These are phyloP conservation scores for Umimayanthus kanabou DNA, from an alignment of 92 coral and sea anemone genomes.

Conservation along the genomic window DNA sequence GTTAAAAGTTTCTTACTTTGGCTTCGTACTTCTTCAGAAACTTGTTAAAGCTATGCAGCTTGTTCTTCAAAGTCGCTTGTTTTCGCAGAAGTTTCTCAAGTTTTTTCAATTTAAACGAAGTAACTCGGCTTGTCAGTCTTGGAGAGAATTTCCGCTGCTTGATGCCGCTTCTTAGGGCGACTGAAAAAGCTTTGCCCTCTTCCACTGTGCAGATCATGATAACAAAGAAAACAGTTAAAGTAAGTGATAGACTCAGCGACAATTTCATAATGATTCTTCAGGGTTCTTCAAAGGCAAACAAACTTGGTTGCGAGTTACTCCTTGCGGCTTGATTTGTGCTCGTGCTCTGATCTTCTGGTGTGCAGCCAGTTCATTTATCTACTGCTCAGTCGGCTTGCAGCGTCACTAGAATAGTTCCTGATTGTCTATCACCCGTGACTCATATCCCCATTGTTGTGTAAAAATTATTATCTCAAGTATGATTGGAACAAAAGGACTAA, in stretches of 20 bases:
- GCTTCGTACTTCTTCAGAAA: slow-evolving; percentile 27
- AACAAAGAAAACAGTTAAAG: neutral
- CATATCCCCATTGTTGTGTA: neutral
- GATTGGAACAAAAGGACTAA: neutral
- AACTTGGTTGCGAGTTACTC: neutral
- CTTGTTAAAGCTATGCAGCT: slow-evolving; percentile 16
- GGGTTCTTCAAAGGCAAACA: neutral
- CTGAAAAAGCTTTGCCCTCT: neutral
- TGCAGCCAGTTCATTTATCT: neutral
- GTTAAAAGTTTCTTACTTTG: neutral
- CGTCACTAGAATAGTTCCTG: neutral
- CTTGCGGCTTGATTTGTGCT: neutral
- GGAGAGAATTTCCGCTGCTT: neutral
- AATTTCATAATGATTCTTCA: neutral
- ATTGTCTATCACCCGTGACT: slow-evolving; percentile 1
- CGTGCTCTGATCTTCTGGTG: slow-evolving; percentile 6
- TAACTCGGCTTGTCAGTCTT: slow-evolving; percentile 7
- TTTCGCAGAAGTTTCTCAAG: neutral
- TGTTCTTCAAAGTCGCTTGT: neutral
- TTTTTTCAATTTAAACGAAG: neutral
- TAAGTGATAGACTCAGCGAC: slow-evolving; percentile 1
- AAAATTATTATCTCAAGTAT: slow-evolving; percentile 1
- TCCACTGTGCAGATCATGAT: slow-evolving; percentile 9
- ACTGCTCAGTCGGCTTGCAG: neutral
- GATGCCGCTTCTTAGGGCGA: neutral